These are phyloP conservation scores for Miltochrista miniata DNA, from an alignment of 2,888 invertebrate species.

Conservation along the genomic window DNA sequence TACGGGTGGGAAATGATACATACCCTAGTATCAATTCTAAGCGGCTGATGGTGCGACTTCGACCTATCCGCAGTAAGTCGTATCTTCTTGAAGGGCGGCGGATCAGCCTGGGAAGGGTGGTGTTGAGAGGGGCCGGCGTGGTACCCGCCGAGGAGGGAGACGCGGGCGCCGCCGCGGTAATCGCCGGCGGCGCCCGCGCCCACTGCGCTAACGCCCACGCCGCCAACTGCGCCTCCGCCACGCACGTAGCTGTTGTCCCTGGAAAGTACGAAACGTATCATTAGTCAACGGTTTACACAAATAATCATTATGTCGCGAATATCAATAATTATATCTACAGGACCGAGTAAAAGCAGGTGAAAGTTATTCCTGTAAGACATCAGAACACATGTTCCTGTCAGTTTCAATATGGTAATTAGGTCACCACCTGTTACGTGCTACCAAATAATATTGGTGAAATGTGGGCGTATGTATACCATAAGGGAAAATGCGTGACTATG, in stretches of 20 bases:
- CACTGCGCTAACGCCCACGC: constrained; percentile 82
- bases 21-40: constrained; percentile 87
- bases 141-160: constrained; percentile 85
- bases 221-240: constrained; percentile 67
- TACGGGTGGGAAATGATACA: constrained; percentile 26
- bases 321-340: no score
- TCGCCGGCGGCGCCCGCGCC: constrained; percentile 68
- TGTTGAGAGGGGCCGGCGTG: constrained; percentile 27
- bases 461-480: no score
- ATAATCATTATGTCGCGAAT: no score
- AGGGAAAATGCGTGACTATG: no score
- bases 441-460: no score
- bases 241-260: constrained; percentile 74
- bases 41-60: constrained; percentile 78
- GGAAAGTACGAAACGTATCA: constrained; percentile 29
- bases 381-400: no score
- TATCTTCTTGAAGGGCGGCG: constrained; percentile 87
- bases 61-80: constrained; percentile 81
- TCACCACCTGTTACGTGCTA: no score
- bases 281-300: not conserved
- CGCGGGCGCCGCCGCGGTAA: constrained; percentile 71
- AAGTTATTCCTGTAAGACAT: no score
- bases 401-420: no score
- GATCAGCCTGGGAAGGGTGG: constrained; percentile 77
- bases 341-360: no score